Evolutionary conservation across 2,797 vertebrate genomes (phyloP), one percentile per base, ranked within the genome.

Genomic region (Characodon lateralis): DNA sequence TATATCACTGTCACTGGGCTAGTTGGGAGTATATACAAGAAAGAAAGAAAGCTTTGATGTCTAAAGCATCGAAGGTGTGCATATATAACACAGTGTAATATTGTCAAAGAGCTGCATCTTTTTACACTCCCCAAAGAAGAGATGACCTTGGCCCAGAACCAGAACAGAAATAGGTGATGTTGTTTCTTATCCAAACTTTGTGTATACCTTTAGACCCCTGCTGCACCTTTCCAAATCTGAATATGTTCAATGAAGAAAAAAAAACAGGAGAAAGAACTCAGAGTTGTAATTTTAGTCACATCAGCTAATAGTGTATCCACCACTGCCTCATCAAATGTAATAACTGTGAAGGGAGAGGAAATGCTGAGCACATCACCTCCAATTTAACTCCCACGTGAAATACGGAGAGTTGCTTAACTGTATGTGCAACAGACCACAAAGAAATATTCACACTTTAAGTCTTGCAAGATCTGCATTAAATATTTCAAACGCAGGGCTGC

Each of bases 151-250:
- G 81, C 83, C 86, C 69, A 87, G 85, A 85, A 87, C 83, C 50
- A 89, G 79, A 89, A 73, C 72, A 71, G 85, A 88, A 81, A 78
- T 16, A 92, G 83, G 90, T 81, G 72, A 89, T 88, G 78, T 76
- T 86, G 77, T 86, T 90, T 86, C 85, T 90, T 82, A 84, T 90
- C 90, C 81, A 92, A 92, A 93, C 85, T 88, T 81, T 76, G 78
- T 85, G 85, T 94, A 89, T 95, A 95, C 95, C 95, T 96, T 93
- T 72, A 85, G 85, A 89, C 92, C 88, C 82, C 89, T 85, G 89
- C 85, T 89, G 88, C 89, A 89, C 81, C 87, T 90, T 92, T 91
- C 85, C 92, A 91, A 87, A 91, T 92, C 93, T 93, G 91, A 94
- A 93, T 88, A 90, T 76, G 88, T 93, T 93, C 91, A 80, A 91